Base-by-base conservation (phyloP, 2,888 invertebrate genomes). In the Athalia circularis region DNA sequence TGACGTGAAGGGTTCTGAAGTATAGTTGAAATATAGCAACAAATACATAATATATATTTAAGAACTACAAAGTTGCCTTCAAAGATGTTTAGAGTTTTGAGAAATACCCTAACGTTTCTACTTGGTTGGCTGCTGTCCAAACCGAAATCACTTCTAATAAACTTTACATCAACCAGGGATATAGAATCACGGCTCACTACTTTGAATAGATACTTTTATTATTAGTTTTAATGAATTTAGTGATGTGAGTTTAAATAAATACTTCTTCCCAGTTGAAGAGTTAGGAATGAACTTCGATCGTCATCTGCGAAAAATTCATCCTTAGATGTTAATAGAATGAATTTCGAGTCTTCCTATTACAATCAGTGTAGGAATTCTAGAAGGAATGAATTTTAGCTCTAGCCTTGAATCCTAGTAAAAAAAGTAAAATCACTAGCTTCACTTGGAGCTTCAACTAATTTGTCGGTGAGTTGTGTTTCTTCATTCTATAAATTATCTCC, bases 91-190 rank as follows among this genome's bases (percentile, higher is more conserved):
- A 59, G n/a, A 72, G 45, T 45, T 47, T 72, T n/a, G 43, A 59
- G 43, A 59, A 72, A 59, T 45, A n/a, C 45, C 13, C n/a, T 13
- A 13, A 59, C 13, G 15, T 59, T 45, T 45, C 72, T 13, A 57
- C 52, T 68, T 9, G 11, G 11, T 72, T 72, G 72, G 72, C 72
- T 47, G 4, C 13, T 9, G 59, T 72, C 72, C 72, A 72, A 72
- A 72, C 72, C 72, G 72, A 72, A 72, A 57, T 72, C 72, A 72
- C 72, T 72, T 59, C 59, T 13, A 72, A 72, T 59, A 72, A 72
- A 59, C 72, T 59, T 59, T 13, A 72, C 59, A 72, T 59, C 59
- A 59, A 59, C 7, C 47, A 59, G 72, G 57, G 59, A 59, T 59
- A 59, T 59, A 72, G 59, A 72, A 59, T 59, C 59, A 59, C 59